Base-by-base conservation (phyloP, 2,113 vertebrate species). In the Vidua chalybeata region DNA sequence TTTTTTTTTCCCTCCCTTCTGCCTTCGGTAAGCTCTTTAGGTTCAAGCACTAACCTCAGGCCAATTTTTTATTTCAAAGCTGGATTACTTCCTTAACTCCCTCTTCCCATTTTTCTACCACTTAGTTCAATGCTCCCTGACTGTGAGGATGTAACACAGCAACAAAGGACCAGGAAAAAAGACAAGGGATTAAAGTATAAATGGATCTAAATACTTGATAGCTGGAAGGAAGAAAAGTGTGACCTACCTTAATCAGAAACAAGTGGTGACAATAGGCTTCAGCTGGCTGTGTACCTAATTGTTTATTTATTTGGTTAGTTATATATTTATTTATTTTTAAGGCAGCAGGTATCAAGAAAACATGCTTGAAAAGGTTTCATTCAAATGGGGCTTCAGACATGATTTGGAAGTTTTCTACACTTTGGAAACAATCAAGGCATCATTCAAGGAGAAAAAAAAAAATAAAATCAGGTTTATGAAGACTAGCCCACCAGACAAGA, bases 191-290 rank as follows among this genome's bases (percentile, higher is more conserved):
- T 96, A 95, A 86, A 87, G 69, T 78, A 90, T 81, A 93, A 94
- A 93, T 81, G 83, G 68, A 69, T 95, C 88, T 95, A 96, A 94
- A 93, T 90, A 75, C 90, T 88, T 93, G 81, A 75, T 64, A 90
- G 84, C 64, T 90, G 61, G 20, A 96, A 88, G 79, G 55, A 71
- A 89, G 52, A 56, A 84, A 93, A 94, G 56, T 71, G 85, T 86
- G 75, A 86, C 82, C 92, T 90, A 71, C 15, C 54, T 91, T 91
- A 96, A 93, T 81, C 90, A 86, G 69, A 93, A 52, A 45, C 45
- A 90, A 88, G 68, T 24, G 72, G 58, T 39, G 35, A 94, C 81
- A 82, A 88, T 59, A 68, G 45, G 61, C 56, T 93, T 88, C 61
- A 74, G 59, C 39, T 84, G 72, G 8, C 56, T 77, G 45, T 66